phyloP scores from a whole-genome alignment of 2,113 vertebrate species.

The Chaetura pelagica region DNA sequence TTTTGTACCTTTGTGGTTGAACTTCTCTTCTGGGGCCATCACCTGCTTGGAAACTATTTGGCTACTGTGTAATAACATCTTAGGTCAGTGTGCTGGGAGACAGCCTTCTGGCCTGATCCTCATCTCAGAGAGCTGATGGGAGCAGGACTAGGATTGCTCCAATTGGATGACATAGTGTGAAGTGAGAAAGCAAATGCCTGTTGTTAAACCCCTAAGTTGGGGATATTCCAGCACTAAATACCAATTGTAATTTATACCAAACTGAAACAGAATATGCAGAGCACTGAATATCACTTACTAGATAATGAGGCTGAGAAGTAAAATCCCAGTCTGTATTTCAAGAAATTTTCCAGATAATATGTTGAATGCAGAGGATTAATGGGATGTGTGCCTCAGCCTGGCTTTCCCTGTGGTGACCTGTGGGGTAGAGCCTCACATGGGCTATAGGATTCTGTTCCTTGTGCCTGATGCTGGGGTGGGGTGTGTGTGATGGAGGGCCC shows the following conservation, averaged over 20 bases:
- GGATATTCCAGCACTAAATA: not conserved
- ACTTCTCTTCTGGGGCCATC: not conserved
- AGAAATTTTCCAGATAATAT: not conserved
- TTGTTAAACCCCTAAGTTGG: not conserved
- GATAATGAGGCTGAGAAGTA: not conserved
- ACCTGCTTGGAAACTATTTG: not conserved
- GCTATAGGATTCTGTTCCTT: not conserved
- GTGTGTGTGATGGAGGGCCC: not conserved
- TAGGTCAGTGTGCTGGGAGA: not conserved
- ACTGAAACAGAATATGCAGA: not conserved
- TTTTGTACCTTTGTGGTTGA: not conserved
- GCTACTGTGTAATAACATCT: not conserved
- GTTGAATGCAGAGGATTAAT: not conserved
- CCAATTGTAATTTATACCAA: not conserved
- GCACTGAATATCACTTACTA: not conserved
- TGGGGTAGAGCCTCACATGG: not conserved
- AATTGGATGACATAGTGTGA: not conserved
- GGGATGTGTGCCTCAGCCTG: not conserved
- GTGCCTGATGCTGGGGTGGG: not conserved
- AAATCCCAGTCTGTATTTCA: not conserved
- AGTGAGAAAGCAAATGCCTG: not conserved
- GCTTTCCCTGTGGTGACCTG: not conserved
- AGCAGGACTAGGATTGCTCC: not conserved
- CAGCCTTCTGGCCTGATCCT: not conserved
- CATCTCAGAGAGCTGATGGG: not conserved